phyloP scores from a whole-genome alignment of 2,113 vertebrate species.

The Laterallus jamaicensis region DNA sequence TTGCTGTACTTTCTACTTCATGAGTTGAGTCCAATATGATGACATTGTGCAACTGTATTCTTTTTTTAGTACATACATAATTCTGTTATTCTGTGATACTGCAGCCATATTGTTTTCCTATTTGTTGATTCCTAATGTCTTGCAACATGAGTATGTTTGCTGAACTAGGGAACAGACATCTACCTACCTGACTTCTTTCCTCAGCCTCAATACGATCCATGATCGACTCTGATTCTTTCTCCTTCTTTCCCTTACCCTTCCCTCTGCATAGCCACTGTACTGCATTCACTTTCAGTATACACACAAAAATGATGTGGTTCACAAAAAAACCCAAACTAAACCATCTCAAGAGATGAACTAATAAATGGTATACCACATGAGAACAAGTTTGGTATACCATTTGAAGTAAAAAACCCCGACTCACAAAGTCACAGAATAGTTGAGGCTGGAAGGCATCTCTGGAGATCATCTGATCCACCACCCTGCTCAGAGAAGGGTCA shows the following conservation, averaged over 20 bases:
- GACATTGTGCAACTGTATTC: not conserved
- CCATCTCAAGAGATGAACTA: not conserved
- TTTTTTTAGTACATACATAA: not conserved
- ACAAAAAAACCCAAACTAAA: not conserved
- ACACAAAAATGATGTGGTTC: not conserved
- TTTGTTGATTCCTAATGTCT: not conserved
- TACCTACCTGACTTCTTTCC: not conserved
- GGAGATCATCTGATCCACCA: not conserved
- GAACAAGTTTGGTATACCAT: not conserved
- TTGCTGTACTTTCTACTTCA: not conserved
- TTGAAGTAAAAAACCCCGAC: not conserved
- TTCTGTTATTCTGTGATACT: too few species aligned
- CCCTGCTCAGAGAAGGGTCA: not conserved
- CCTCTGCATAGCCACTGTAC: not conserved
- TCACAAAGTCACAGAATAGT: not conserved
- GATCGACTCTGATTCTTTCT: not conserved
- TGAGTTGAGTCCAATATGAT: not conserved
- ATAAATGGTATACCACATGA: not conserved
- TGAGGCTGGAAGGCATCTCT: not conserved
- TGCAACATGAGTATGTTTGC: not conserved
- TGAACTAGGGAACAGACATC: not conserved
- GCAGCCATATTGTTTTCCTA: too few species aligned
- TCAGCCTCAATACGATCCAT: not conserved
- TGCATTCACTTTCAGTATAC: not conserved
- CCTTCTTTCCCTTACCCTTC: not conserved